Evolutionary conservation across 2,797 vertebrate genomes (phyloP).

Genomic region (Gymnocypris eckloni): DNA sequence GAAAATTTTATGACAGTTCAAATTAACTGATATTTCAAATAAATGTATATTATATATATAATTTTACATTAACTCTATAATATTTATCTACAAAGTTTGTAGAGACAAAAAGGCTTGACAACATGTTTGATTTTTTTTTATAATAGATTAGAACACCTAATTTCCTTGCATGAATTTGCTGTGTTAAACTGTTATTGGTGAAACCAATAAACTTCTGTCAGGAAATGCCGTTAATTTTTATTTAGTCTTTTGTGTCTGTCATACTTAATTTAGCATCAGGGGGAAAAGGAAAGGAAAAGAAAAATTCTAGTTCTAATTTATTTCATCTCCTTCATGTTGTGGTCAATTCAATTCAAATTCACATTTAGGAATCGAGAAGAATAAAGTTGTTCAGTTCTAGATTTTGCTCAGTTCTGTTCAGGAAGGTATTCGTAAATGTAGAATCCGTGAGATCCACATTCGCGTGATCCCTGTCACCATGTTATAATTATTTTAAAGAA

Average conservation of each 20-base stretch:
- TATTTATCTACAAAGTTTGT: not conserved
- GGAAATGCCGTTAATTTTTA: not conserved
- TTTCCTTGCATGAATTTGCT: not conserved
- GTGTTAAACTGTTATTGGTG: not conserved
- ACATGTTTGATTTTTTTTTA: not conserved
- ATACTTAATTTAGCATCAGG: conserved; percentile 87
- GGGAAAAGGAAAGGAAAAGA: not conserved
- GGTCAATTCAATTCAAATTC: not conserved
- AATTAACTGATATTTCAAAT: not conserved
- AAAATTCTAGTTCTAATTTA: too few species aligned
- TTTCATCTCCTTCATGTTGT: not conserved
- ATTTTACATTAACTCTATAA: not conserved
- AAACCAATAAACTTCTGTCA: not conserved
- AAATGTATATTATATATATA: not conserved
- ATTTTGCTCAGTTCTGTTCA: not conserved
- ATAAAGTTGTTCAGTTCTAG: not conserved
- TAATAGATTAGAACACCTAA: not conserved
- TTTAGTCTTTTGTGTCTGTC: conserved; percentile 91
- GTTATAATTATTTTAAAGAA: conserved; percentile 74
- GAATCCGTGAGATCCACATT: not conserved
- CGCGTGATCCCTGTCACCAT: conserved; percentile 51
- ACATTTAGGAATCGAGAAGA: not conserved
- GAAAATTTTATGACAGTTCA: not conserved
- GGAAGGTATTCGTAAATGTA: conserved; percentile 10
- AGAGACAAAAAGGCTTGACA: not conserved